Conservation (phyloP, 1,140 invertebrate species). For the Trichomalopsis sarcophagae region DNA sequence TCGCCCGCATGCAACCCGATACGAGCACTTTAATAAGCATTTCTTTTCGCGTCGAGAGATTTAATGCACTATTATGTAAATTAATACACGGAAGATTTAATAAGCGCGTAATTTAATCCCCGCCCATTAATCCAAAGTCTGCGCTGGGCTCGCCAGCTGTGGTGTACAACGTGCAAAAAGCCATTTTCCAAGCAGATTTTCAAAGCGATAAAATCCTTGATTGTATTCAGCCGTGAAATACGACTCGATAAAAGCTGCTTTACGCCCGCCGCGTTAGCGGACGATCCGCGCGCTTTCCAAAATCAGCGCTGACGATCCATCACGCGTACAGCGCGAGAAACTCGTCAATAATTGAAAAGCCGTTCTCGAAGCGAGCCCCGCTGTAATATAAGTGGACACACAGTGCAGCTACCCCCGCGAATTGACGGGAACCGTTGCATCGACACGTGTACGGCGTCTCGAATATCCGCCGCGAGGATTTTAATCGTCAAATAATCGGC, state of each 20-base stretch:
- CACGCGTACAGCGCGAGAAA: no score
- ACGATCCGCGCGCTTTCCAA: neutral
- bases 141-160: neutral
- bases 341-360: conserved; percentile 8
- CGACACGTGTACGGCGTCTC: conserved; percentile 17
- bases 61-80: conserved; percentile 4
- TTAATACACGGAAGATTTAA: neutral
- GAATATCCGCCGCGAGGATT: neutral
- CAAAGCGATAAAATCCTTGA: no score
- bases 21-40: no score
- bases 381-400: no score
- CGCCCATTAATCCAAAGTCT: neutral
- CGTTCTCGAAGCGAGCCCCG: neutral
- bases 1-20: no score
- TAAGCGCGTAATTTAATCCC: neutral
- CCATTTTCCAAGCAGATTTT: neutral
- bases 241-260: no score
- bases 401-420: neutral
- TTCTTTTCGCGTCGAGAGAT: neutral
- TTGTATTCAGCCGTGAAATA: no score
- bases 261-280: no score
- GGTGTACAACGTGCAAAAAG: neutral
- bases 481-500: conserved; percentile 35
- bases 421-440: conserved; percentile 19
- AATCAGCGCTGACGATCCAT: neutral